Evolutionary conservation across 2,888 invertebrate species (phyloP), one percentile per base, ranked within the genome.

Genomic region (Drosophila engyochracea): DNA sequence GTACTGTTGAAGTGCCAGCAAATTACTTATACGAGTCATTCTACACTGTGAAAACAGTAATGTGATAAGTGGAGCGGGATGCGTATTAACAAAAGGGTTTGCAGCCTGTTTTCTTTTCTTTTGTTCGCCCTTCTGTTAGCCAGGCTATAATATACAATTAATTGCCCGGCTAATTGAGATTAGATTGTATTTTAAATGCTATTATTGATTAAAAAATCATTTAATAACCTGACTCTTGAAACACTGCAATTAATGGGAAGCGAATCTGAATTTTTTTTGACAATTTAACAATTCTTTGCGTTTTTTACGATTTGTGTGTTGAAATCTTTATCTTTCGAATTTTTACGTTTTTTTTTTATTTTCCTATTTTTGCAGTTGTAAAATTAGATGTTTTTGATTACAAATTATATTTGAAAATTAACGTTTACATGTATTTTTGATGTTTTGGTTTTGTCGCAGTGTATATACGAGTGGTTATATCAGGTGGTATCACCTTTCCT

Each of bases 401-500:
- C 44, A 22, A 44, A 44, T 44, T 44, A 44, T 22, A 22, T 22
- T 44, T 44, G 44, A 22, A 14, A 44, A 12, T 5, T 2, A 47
- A 22, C 22, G 47, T 47, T 22, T 47, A 47, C 47, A 25, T 16
- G 47, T 16, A 16, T 28, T 47, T 47, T 25, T 16, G 25, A 47
- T 47, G 22, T 9, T 28, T 25, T 9, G 2, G 16, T 35, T 54
- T 35, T 54, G 16, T 9, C 16, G 3, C 35, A 39, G 55, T 57
- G 55, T 37, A 30, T 9, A 9, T 41, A 41, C 2, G 25, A 16
- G 16, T 47, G 47, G 47, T 22, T 47, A 25, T n/a, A 41, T 16
- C 41, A 31, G 31, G 62, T 41, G 71, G 30, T 55, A 33, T 57
- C 72, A 28, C 33, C 57, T 52, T 31, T 47, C 37, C 7, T 16